A percentile compares a stretch with the other conserved stretches of the same genome.
Conservation (phyloP, 2,888 invertebrate genomes). For the Netelia virgata region DNA sequence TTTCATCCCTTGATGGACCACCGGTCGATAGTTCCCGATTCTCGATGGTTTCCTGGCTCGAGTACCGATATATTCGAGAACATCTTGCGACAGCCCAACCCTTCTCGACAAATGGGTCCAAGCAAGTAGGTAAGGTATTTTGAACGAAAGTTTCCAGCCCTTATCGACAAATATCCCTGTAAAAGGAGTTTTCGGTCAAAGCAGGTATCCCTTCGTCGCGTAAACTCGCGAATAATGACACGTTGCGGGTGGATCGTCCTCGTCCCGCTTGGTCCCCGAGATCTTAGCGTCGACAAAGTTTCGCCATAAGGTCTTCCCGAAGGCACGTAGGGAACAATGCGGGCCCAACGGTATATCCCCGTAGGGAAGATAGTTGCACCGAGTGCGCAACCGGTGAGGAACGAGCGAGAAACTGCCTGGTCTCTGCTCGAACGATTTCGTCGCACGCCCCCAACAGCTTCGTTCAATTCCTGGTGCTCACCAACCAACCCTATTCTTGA, state of each 20-base stretch:
- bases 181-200: too few species aligned
- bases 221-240: neutral
- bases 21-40: too few species aligned
- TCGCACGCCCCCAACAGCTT: neutral
- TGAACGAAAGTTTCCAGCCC: too few species aligned
- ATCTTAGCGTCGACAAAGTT: constrained; percentile 43
- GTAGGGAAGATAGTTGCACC: neutral
- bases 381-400: constrained; percentile 46
- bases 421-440: constrained; percentile 36
- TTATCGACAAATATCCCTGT: too few species aligned
- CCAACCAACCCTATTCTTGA: constrained; percentile 4
- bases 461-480: constrained; percentile 12
- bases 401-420: constrained; percentile 47
- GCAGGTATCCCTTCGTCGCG: too few species aligned
- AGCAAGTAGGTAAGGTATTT: too few species aligned
- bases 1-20: too few species aligned
- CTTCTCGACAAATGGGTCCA: too few species aligned
- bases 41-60: too few species aligned
- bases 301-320: constrained; percentile 30
- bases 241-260: neutral
- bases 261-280: neutral
- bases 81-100: too few species aligned
- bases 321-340: constrained; percentile 50
- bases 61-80: too few species aligned
- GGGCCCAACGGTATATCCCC: neutral